phyloP scores from a whole-genome alignment of 2,113 vertebrate species.

The Boleophthalmus pectinirostris region DNA sequence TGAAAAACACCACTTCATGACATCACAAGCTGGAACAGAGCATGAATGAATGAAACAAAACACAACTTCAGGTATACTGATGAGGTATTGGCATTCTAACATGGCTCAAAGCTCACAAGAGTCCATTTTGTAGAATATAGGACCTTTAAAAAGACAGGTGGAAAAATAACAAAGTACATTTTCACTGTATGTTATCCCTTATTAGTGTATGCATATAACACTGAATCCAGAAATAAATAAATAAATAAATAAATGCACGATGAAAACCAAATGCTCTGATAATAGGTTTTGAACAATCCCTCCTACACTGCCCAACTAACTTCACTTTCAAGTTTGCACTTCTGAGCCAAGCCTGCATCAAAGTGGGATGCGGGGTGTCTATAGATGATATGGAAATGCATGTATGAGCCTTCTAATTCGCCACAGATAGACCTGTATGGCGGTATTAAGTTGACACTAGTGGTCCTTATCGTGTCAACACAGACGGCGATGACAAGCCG shows the following conservation, averaged over 20 bases:
- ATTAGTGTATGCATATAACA: neutral
- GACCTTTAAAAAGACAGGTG: too few relatives aligned
- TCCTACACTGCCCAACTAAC: neutral
- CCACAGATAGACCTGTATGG: slow-evolving; percentile 19
- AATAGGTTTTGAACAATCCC: neutral
- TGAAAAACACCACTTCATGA: too few relatives aligned
- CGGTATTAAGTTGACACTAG: slow-evolving; percentile 28
- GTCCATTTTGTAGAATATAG: too few relatives aligned
- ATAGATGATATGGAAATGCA: neutral
- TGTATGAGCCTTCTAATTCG: slow-evolving; percentile 19
- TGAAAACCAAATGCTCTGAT: neutral
- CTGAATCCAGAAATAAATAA: neutral
- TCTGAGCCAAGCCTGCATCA: slow-evolving; percentile 4
- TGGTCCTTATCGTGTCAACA: slow-evolving; percentile 54
- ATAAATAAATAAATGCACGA: neutral
- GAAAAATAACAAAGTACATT: neutral
- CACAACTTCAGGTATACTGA: too few relatives aligned
- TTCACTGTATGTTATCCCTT: neutral
- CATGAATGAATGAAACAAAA: too few relatives aligned
- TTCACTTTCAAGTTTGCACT: neutral
- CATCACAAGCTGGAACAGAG: too few relatives aligned
- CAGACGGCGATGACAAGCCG: slow-evolving; percentile 50
- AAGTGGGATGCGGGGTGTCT: neutral
- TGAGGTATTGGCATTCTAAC: too few relatives aligned
- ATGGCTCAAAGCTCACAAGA: too few relatives aligned